phyloP scores from a whole-genome alignment of 2,113 vertebrate species.

The Zosterops lateralis region DNA sequence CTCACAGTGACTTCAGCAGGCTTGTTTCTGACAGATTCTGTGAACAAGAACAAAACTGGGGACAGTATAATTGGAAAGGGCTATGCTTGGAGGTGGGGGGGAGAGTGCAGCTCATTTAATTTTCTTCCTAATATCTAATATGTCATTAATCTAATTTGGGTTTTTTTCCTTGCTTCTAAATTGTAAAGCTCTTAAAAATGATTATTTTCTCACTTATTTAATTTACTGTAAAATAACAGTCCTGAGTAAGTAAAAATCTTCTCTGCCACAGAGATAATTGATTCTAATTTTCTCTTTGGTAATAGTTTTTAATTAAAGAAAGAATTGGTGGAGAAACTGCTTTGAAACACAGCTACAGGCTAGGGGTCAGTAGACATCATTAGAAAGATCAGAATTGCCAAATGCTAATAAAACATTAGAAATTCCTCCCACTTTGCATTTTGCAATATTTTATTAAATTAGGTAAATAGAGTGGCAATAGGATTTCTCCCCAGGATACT shows the following conservation, averaged over 20 bases:
- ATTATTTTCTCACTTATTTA: neutral
- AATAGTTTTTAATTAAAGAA: constrained; percentile 29
- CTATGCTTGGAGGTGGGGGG: neutral
- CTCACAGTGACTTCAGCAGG: neutral
- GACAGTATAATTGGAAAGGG: neutral
- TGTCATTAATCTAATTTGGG: neutral
- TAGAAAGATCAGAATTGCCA: constrained; percentile 28
- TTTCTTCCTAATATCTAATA: neutral
- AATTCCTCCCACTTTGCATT: constrained; percentile 39
- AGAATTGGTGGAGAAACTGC: neutral
- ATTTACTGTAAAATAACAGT: neutral
- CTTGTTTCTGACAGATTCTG: neutral
- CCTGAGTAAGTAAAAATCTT: neutral
- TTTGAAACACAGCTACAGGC: constrained; percentile 12
- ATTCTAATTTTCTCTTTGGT: neutral
- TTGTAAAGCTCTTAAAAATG: neutral
- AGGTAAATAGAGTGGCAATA: constrained; percentile 51
- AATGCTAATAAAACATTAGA: constrained; percentile 47
- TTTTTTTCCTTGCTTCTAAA: neutral
- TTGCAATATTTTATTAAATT: constrained; percentile 57
- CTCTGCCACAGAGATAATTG: neutral
- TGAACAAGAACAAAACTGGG: neutral
- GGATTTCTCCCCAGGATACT: constrained; percentile 53
- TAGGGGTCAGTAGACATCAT: constrained; percentile 47
- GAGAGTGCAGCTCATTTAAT: neutral